Evolutionary conservation across 2,113 vertebrate genomes (phyloP).

Genomic region (Dromiciops gliroides): DNA sequence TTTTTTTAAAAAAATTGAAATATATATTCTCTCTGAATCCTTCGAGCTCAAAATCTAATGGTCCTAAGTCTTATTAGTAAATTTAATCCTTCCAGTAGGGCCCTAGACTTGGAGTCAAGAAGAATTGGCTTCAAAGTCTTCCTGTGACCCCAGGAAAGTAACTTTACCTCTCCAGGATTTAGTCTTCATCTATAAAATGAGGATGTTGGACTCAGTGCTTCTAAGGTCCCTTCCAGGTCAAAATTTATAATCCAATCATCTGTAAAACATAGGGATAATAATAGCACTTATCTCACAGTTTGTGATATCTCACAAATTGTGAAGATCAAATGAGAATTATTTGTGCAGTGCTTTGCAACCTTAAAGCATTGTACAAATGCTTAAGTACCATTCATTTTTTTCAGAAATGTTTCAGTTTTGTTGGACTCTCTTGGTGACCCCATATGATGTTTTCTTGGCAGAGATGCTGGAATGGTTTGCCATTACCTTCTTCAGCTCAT

Average conservation of each 20-base stretch:
- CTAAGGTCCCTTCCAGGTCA: not conserved
- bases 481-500: not conserved
- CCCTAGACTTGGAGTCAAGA: not conserved
- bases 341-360: not conserved
- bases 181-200: not conserved
- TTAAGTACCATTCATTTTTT: not conserved
- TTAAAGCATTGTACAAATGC: not conserved
- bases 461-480: not conserved
- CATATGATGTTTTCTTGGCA: not conserved
- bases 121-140: not conserved
- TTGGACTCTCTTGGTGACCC: not conserved
- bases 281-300: not conserved
- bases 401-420: not conserved
- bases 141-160: not conserved
- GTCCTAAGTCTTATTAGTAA: not conserved
- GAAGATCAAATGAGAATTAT: not conserved
- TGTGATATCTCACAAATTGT: no score
- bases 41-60: not conserved
- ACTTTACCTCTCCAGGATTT: not conserved
- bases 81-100: not conserved
- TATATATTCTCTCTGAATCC: not conserved
- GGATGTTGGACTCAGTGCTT: not conserved
- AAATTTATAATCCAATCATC: not conserved
- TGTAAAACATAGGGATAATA: not conserved
- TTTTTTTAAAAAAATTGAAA: not conserved